Conservation (phyloP, 2,888 invertebrate species). For the Drosophila aldrichi region DNA sequence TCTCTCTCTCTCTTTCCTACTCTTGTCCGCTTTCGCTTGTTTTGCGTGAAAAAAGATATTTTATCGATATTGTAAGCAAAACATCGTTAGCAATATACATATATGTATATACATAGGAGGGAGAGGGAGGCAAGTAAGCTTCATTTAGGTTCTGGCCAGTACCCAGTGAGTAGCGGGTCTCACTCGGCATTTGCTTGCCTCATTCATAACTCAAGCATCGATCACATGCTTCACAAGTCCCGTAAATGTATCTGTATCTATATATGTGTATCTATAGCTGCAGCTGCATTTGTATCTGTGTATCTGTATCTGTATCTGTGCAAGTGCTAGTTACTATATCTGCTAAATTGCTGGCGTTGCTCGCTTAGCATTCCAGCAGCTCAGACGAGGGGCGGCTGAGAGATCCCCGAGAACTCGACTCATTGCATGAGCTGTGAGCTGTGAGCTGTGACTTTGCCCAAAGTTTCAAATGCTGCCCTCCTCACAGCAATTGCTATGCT, state of each 20-base stretch:
- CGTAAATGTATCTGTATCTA: slow-evolving; percentile 11
- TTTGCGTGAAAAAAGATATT: slow-evolving; percentile 44
- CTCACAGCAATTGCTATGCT: slow-evolving; percentile 24
- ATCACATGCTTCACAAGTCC: slow-evolving; percentile 38
- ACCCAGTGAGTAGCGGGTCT: neutral
- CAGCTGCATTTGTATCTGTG: slow-evolving; percentile 18
- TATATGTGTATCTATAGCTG: slow-evolving; percentile 9
- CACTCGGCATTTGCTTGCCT: slow-evolving; percentile 6
- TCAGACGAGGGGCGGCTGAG: neutral
- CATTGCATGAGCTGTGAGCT: slow-evolving; percentile 44
- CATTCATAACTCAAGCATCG: slow-evolving; percentile 59
- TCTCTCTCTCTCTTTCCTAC: neutral
- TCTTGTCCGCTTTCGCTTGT: neutral
- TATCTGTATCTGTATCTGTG: slow-evolving; percentile 18
- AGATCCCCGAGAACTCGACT: neutral
- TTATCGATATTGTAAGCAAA: slow-evolving; percentile 75
- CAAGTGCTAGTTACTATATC: slow-evolving; percentile 14
- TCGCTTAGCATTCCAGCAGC: slow-evolving; percentile 49
- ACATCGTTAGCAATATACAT: slow-evolving; percentile 53
- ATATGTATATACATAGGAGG: neutral
- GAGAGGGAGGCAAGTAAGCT: slow-evolving; percentile 20
- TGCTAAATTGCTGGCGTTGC: slow-evolving; percentile 52
- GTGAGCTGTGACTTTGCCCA: slow-evolving; percentile 53
- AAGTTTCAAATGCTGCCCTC: slow-evolving; percentile 32
- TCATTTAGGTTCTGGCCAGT: slow-evolving; percentile 29